Percentiles rank a stretch among this genome's conserved stretches.
Conservation (phyloP, 2,888 invertebrate genomes). For the Athripsodes cinereus region DNA sequence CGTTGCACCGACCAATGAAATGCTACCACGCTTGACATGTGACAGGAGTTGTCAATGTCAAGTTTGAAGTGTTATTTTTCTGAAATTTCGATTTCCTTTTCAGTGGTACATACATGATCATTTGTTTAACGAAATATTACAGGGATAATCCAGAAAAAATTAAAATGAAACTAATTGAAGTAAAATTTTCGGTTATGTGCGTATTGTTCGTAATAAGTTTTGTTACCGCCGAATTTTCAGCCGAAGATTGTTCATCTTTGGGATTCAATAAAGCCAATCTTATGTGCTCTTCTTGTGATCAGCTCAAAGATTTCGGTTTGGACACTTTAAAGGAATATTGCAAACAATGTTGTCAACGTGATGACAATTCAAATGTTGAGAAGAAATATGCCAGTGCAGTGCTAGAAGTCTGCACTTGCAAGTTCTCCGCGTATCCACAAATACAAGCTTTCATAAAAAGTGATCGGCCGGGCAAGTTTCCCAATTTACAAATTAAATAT, state of each 20-base stretch:
- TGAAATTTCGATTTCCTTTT: no score
- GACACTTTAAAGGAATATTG: conserved; percentile 63
- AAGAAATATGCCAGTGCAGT: conserved; percentile 87
- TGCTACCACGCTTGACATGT: no score
- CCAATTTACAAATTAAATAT: conserved; percentile 87
- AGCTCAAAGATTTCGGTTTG: conserved; percentile 69
- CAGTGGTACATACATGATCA: no score
- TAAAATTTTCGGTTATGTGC: neutral
- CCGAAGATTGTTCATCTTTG: conserved; percentile 66
- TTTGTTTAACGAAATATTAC: no score
- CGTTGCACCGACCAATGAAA: no score
- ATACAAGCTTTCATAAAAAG: conserved; percentile 97
- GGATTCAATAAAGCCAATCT: conserved; percentile 85
- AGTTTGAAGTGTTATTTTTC: no score
- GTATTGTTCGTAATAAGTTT: neutral
- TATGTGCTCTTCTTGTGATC: conserved; percentile 83
- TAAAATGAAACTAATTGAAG: neutral
- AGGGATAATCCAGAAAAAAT: neutral
- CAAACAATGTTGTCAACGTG: conserved; percentile 73
- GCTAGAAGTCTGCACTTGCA: conserved; percentile 96
- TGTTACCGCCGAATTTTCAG: conserved; percentile 17
- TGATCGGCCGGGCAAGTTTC: conserved; percentile 81
- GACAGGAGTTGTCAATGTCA: no score
- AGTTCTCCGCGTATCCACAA: conserved; percentile 96
- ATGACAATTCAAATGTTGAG: conserved; percentile 57